phyloP scores from a whole-genome alignment of 2,888 invertebrate species.

The Globia sparganii region DNA sequence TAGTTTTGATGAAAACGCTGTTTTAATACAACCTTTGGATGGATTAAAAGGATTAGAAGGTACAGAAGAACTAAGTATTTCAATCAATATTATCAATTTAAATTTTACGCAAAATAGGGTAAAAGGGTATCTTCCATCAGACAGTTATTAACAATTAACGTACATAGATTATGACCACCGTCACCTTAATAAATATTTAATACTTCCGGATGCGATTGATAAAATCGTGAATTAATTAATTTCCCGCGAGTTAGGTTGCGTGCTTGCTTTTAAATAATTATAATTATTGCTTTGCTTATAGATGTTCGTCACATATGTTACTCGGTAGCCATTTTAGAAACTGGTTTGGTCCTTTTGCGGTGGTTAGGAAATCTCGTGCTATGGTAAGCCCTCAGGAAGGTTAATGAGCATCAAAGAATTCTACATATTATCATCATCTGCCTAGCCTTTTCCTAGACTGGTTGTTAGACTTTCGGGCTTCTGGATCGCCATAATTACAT shows the following conservation, averaged over 20 bases:
- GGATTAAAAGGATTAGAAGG: too few relatives aligned
- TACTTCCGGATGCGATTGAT: constrained; percentile 45
- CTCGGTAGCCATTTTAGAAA: constrained; percentile 5
- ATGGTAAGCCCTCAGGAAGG: neutral
- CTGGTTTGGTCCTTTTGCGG: neutral
- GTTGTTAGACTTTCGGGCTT: neutral
- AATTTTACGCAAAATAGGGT: neutral
- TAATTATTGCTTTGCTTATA: neutral
- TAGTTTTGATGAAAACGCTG: too few relatives aligned
- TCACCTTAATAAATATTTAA: constrained; percentile 44
- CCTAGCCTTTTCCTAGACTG: neutral
- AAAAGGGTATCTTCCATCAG: constrained; percentile 11
- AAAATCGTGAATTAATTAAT: constrained; percentile 34
- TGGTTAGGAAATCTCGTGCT: neutral
- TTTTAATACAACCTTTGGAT: too few relatives aligned
- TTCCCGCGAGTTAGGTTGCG: constrained; percentile 17
- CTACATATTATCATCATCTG: neutral
- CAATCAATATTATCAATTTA: too few relatives aligned
- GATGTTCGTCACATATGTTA: neutral
- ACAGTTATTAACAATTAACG: constrained; percentile 14
- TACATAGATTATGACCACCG: constrained; percentile 25
- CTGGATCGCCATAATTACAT: neutral
- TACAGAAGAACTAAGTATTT: too few relatives aligned
- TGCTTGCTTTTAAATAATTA: constrained; percentile 36
- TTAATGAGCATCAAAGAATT: neutral